Evolutionary conservation across 2,797 vertebrate genomes (phyloP).

Genomic region (Galagoides demidoff): DNA sequence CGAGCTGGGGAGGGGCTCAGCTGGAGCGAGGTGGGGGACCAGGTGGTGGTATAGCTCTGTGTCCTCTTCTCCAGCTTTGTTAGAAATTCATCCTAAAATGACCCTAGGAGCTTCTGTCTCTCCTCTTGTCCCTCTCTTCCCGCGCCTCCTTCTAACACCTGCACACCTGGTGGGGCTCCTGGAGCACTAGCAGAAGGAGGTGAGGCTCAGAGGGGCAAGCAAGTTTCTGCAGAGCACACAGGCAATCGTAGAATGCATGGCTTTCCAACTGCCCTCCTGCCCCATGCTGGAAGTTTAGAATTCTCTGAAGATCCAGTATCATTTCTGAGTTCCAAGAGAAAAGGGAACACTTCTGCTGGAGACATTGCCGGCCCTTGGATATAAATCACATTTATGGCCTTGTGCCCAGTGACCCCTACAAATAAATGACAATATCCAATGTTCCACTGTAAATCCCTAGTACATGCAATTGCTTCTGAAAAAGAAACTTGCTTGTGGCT

Average conservation of each 20-base stretch:
- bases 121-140: too few species aligned
- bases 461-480: constrained; percentile 69
- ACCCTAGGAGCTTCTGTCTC: not conserved
- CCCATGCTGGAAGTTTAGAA: not conserved
- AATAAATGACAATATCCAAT: constrained; percentile 44
- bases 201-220: not conserved
- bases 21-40: rapidly evolving
- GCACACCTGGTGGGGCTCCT: rapidly evolving
- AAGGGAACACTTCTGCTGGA: constrained; percentile 15
- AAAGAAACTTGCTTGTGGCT: constrained; percentile 78
- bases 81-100: not conserved
- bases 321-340: constrained; percentile 6
- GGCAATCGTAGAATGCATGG: too few species aligned
- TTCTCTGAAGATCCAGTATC: not conserved
- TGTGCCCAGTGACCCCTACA: constrained; percentile 67
- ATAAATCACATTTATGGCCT: constrained; percentile 71
- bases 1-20: not conserved
- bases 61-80: not conserved
- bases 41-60: not conserved
- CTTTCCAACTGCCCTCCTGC: not conserved
- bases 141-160: rapidly evolving
- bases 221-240: not conserved
- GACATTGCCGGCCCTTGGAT: constrained; percentile 18
- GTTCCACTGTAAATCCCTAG: constrained; percentile 69
- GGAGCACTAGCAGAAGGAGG: not conserved